These are phyloP conservation scores for Lipophrys pholis DNA, from an alignment of 2,113 vertebrate species.

Conservation along the genomic window DNA sequence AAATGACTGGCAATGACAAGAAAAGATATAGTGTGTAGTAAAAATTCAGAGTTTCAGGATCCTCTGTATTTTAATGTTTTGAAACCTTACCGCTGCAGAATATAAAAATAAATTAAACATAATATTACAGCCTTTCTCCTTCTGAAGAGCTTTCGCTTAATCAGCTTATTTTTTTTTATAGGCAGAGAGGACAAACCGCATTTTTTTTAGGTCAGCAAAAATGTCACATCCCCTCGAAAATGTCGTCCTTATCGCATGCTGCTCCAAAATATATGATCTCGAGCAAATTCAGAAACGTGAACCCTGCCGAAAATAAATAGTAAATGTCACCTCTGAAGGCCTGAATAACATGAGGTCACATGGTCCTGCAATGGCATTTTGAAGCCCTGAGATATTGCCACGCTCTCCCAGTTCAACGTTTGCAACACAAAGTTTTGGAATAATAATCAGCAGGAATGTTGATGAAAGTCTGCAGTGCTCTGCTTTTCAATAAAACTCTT, in stretches of 20 bases:
- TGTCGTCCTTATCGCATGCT: conserved; percentile 61
- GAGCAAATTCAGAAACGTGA: conserved; percentile 47
- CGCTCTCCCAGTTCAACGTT: conserved; percentile 1
- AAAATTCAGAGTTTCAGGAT: background rate
- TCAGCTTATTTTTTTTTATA: conserved; percentile 30
- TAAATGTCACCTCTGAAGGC: conserved; percentile 71
- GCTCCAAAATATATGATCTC: conserved; percentile 56
- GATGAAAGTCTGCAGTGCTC: background rate
- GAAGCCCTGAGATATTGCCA: conserved; percentile 39
- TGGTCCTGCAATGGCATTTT: conserved; percentile 52
- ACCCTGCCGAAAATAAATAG: conserved; percentile 31
- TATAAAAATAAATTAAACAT: conserved; percentile 40
- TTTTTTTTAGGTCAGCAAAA: conserved; percentile 60
- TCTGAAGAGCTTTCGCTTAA: conserved; percentile 30
- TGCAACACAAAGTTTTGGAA: conserved; percentile 11
- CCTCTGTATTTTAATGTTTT: background rate
- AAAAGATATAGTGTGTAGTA: conserved; percentile 4
- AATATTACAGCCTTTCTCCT: conserved; percentile 12
- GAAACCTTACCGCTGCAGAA: conserved; percentile 11
- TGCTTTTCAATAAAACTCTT: conserved; percentile 26
- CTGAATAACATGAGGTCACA: conserved; percentile 57
- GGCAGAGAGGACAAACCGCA: conserved; percentile 51
- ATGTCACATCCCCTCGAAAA: conserved; percentile 51
- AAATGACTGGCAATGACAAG: background rate
- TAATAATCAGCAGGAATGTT: conserved; percentile 24